Percentiles rank a stretch among this genome's conserved stretches.
Evolutionary conservation across 35 echinoderm and acorn worm genomes (phyloP).

Genomic region (Lytechinus variegatus): DNA sequence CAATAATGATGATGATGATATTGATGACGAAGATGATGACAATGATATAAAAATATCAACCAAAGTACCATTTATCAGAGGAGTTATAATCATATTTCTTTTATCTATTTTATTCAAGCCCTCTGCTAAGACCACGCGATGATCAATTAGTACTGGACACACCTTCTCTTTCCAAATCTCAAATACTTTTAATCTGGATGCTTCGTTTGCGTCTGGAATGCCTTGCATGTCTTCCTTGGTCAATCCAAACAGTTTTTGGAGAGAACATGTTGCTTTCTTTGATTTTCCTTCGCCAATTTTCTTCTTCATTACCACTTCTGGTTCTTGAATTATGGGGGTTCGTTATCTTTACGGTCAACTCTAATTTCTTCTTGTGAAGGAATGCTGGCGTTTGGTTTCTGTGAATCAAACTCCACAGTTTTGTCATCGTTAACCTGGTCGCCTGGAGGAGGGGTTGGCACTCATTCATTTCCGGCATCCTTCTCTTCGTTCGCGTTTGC

Average conservation of each 20-base stretch:
- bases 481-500: background rate
- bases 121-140: background rate
- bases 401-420: background rate
- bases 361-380: background rate
- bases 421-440: background rate
- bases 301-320: background rate
- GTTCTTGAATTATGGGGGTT: background rate
- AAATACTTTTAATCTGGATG: background rate
- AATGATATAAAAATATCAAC: background rate
- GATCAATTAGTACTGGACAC: background rate
- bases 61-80: background rate
- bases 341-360: background rate
- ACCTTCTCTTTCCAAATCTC: background rate
- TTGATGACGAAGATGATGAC: too few species aligned
- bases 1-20: too few species aligned
- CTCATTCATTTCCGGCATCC: background rate
- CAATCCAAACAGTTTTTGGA: background rate
- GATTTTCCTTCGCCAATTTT: background rate
- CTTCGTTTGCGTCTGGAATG: background rate
- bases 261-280: background rate
- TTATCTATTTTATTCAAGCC: background rate
- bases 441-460: background rate
- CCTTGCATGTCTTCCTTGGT: background rate
- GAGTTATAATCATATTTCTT: background rate
- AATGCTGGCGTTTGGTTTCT: background rate